phyloP scores from a whole-genome alignment of 2,797 vertebrate genomes.

The Tenualosa ilisha region DNA sequence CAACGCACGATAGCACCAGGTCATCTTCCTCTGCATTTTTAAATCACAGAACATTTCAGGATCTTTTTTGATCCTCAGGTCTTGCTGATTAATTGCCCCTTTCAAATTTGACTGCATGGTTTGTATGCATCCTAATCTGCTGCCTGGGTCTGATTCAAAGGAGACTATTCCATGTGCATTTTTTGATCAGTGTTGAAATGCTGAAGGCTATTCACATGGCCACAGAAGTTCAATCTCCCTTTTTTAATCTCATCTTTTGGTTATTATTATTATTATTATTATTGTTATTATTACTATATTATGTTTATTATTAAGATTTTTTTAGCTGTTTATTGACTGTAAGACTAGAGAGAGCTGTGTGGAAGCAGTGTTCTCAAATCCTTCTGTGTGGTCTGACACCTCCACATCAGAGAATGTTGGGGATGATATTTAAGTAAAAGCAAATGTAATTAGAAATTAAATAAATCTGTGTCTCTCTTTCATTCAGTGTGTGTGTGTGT shows the following conservation, averaged over 20 bases:
- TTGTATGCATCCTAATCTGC: conserved; percentile 51
- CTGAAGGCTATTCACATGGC: not conserved
- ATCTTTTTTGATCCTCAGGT: not conserved
- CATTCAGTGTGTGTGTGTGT: conserved; percentile 24
- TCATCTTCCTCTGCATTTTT: not conserved
- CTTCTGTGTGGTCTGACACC: conserved; percentile 79
- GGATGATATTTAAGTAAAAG: conserved; percentile 69
- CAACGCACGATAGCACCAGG: not conserved
- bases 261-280: not conserved
- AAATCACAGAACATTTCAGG: conserved; percentile 31
- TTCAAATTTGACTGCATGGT: conserved; percentile 65
- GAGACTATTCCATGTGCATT: not conserved
- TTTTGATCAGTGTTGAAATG: conserved; percentile 27
- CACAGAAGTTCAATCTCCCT: not conserved
- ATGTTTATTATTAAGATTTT: not conserved
- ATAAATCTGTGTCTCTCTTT: conserved; percentile 32
- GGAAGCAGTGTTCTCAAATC: conserved; percentile 55
- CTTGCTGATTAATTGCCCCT: conserved; percentile 29
- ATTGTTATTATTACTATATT: not conserved
- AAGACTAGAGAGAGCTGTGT: not conserved
- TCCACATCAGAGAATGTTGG: conserved; percentile 69
- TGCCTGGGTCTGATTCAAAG: not conserved
- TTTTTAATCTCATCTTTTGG: conserved; percentile 26
- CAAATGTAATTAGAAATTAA: conserved; percentile 61
- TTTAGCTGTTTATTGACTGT: conserved; percentile 15